These are phyloP conservation scores for Mya arenaria DNA, from an alignment of 1,140 invertebrate genomes.

Conservation along the genomic window DNA sequence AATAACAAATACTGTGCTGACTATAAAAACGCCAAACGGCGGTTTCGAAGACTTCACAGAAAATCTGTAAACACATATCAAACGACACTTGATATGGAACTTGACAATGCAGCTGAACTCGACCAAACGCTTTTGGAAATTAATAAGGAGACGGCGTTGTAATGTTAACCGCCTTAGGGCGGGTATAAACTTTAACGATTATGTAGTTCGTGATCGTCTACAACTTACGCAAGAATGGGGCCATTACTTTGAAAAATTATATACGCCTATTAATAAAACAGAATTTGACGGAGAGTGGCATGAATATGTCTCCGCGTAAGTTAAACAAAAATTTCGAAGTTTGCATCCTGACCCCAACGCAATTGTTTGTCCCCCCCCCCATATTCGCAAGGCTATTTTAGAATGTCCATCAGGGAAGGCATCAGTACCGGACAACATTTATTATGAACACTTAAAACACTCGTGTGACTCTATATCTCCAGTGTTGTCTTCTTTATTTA, in stretches of 20 bases:
- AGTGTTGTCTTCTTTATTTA: neutral
- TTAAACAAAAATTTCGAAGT: neutral
- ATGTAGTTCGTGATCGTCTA: neutral
- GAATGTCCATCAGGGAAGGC: conserved; percentile 6
- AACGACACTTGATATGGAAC: neutral
- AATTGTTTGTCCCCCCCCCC: neutral
- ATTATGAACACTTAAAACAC: conserved; percentile 25
- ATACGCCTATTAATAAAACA: neutral
- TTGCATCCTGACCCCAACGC: neutral
- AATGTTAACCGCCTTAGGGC: neutral
- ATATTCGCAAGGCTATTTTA: neutral
- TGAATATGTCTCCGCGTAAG: neutral
- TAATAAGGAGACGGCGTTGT: neutral
- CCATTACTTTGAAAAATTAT: conserved; percentile 11
- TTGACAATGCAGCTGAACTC: neutral
- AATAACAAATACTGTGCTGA: neutral
- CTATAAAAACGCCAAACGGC: conserved; percentile 10
- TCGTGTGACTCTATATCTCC: neutral
- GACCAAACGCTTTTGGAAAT: neutral
- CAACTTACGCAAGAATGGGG: neutral
- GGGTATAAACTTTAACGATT: conserved; percentile 8
- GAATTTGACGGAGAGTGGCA: neutral
- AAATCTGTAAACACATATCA: neutral
- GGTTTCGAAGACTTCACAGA: conserved; percentile 7
- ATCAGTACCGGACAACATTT: neutral